Evolutionary conservation across 2,888 invertebrate genomes (phyloP).

Genomic region (Allophyes oxyacanthae): DNA sequence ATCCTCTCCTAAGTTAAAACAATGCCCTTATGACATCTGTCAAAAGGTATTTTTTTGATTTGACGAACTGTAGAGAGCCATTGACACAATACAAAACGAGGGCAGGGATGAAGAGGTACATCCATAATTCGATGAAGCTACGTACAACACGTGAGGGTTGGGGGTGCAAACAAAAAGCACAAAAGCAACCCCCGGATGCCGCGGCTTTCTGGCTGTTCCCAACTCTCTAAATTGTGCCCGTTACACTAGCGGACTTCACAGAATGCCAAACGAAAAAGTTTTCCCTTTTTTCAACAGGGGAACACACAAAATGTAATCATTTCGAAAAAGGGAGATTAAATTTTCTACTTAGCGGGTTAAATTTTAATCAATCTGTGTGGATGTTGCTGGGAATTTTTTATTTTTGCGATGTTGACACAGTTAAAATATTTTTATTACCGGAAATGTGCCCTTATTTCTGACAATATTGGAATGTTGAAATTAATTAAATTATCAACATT

Average conservation of each 20-base stretch:
- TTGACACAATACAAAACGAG: background rate
- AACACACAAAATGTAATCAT: slow-evolving; percentile 49
- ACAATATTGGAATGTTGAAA: slow-evolving; percentile 12
- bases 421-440: slow-evolving; percentile 9
- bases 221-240: slow-evolving; percentile 50
- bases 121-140: slow-evolving; percentile 38
- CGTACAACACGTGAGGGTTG: slow-evolving; percentile 9
- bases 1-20: no score
- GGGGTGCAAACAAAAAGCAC: slow-evolving; percentile 50
- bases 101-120: slow-evolving; percentile 31
- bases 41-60: no score
- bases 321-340: slow-evolving; percentile 49
- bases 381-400: slow-evolving; percentile 16
- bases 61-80: no score
- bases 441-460: slow-evolving; percentile 29
- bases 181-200: slow-evolving; percentile 55
- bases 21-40: no score
- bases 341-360: slow-evolving; percentile 47
- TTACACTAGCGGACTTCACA: slow-evolving; percentile 43
- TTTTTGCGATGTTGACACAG: slow-evolving; percentile 22
- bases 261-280: slow-evolving; percentile 55
- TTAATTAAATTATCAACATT: no score
- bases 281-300: slow-evolving; percentile 42
- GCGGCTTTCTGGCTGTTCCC: slow-evolving; percentile 45
- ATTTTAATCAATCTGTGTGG: slow-evolving; percentile 50